A percentile compares a stretch with the other conserved stretches of the same genome.
These are phyloP conservation scores for Rhynchonema sp. DNA, from an alignment of 2,888 invertebrate genomes.

Conservation along the genomic window DNA sequence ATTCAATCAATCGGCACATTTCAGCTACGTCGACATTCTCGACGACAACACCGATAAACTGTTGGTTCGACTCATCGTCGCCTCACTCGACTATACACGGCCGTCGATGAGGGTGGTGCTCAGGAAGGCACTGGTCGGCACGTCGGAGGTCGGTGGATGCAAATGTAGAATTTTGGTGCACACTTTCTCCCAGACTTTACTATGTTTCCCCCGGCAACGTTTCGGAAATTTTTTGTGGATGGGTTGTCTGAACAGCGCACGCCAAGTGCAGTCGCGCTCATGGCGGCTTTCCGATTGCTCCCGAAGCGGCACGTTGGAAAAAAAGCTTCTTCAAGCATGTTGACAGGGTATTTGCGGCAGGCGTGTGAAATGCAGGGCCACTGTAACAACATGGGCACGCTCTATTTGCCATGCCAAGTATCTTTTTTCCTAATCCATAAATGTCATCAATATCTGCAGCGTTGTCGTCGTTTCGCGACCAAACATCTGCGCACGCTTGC, in stretches of 20 bases:
- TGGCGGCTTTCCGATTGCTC: too few relatives aligned
- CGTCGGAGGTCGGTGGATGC: constrained; percentile 32
- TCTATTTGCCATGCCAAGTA: neutral
- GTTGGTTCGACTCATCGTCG: constrained; percentile 73
- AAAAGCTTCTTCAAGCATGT: too few relatives aligned
- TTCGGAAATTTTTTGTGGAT: too few relatives aligned
- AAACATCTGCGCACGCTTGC: neutral
- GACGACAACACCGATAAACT: constrained; percentile 39
- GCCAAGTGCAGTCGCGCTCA: too few relatives aligned
- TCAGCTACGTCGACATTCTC: constrained; percentile 1
- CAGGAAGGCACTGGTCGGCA: constrained; percentile 33
- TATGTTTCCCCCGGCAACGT: neutral
- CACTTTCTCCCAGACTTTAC: neutral
- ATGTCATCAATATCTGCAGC: neutral
- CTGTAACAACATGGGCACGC: too few relatives aligned
- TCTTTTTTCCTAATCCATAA: neutral
- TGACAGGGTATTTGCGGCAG: too few relatives aligned
- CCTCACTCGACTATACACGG: constrained; percentile 60
- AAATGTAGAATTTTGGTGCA: constrained; percentile 2
- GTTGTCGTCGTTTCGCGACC: neutral
- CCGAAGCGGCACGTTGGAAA: too few relatives aligned
- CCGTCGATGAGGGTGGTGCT: constrained; percentile 32
- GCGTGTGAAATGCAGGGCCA: too few relatives aligned
- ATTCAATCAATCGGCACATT: too few relatives aligned
- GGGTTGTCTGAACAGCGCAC: too few relatives aligned